Percentiles rank a stretch among this genome's conserved stretches.
These are phyloP conservation scores for Axinella damicornis DNA, from an alignment of 37 sponge, comb jelly and placozoan genomes.

Conservation along the genomic window DNA sequence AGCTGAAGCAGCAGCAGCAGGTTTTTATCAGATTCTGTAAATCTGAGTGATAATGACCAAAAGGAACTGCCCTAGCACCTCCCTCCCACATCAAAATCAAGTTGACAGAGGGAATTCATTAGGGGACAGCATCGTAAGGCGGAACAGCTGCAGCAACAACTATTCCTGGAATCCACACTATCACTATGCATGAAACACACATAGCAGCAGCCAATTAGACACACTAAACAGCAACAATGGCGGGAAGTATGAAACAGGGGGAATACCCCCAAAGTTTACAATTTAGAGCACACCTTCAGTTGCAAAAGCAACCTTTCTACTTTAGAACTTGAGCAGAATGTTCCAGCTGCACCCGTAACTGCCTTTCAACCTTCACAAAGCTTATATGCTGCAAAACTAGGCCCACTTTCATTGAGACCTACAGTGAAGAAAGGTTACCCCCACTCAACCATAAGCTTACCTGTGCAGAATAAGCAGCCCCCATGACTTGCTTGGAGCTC, in stretches of 20 bases:
- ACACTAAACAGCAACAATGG: constrained; percentile 10
- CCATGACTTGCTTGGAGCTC: neutral
- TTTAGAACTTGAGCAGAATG: neutral
- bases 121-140: neutral
- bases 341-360: neutral
- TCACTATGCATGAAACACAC: neutral
- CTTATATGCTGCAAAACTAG: neutral
- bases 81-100: neutral
- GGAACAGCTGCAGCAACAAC: constrained; percentile 19
- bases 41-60: no score
- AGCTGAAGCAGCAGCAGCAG: no score
- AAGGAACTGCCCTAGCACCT: no score
- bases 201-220: neutral
- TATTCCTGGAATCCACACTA: constrained; percentile 27
- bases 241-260: constrained; percentile 47
- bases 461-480: constrained; percentile 36
- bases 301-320: neutral
- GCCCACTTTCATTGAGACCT: neutral
- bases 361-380: neutral
- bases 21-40: no score
- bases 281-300: constrained; percentile 45
- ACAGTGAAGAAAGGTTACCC: no score
- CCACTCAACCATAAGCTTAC: neutral
- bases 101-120: neutral
- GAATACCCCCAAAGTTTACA: constrained; percentile 2